Evolutionary conservation across 2,797 vertebrate species (phyloP), one percentile per base, ranked within the genome.

Genomic region (Leuciscus waleckii): DNA sequence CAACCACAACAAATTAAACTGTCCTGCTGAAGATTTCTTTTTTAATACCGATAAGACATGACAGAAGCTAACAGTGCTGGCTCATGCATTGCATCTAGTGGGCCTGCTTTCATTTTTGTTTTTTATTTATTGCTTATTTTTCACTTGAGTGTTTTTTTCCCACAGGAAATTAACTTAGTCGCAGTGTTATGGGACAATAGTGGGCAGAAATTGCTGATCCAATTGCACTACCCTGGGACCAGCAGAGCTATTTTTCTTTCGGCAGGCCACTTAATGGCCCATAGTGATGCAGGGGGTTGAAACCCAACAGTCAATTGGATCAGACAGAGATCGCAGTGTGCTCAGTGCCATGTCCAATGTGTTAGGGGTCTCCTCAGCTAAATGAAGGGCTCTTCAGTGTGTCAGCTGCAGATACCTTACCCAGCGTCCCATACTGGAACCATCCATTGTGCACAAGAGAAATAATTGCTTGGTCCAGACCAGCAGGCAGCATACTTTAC

Each of bases 241-340:
- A 89, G 90, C 91, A 76, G 93, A 95, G 92, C 92, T 88, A 94
- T 93, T 93, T 93, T 88, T 88, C 92, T 94, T 49, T 90, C 89
- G 91, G 91, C 91, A 92, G 91, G 92, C 90, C 92, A 92, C 91
- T 93, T 94, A 94, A 94, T 95, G 92, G 92, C 92, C 91, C 91
- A 87, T 89, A 91, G 91, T 90, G 91, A 93, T 91, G 87, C 91
- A 86, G 88, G 90, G 89, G 93, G 91, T 92, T 88, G 89, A 93
- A 92, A 94, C 91, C 90, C 88, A 91, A 93, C 91, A 91, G 92
- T 93, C 91, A 92, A 86, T 90, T 87, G 85, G 85, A 84, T 85
- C 89, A 89, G 91, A 91, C 88, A 79, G 87, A 91, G 88, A 93
- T 92, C 91, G 91, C 84, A 73, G 88, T 83, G 86, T 88, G 89